These are phyloP conservation scores for Seriola rivoliana DNA, from an alignment of 2,113 vertebrate species.

Conservation along the genomic window DNA sequence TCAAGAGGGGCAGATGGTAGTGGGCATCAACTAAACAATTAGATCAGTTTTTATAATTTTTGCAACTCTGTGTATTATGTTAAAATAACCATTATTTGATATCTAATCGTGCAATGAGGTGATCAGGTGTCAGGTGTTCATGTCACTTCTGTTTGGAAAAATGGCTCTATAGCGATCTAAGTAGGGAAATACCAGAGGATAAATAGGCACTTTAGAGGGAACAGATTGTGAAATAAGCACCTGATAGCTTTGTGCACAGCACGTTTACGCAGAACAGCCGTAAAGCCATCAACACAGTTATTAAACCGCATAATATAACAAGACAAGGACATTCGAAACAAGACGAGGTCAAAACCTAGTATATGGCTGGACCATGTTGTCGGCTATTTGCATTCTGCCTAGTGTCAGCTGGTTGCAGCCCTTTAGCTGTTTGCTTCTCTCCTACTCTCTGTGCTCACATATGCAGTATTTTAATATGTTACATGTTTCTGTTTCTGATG, in stretches of 20 bases:
- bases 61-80: neutral
- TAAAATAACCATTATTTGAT: neutral
- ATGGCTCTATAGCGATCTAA: neutral
- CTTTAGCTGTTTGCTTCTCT: too few species aligned
- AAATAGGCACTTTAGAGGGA: neutral
- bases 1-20: slow-evolving; percentile 7
- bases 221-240: slow-evolving; percentile 10
- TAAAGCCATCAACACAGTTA: neutral
- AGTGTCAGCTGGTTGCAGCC: too few species aligned
- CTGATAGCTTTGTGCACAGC: slow-evolving; percentile 22
- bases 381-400: too few species aligned
- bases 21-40: slow-evolving; percentile 3
- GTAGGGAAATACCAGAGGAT: neutral
- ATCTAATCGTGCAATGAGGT: neutral
- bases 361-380: too few species aligned
- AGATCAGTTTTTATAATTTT: neutral
- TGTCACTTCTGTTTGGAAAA: neutral
- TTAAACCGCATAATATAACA: slow-evolving; percentile 1
- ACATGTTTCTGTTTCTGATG: too few species aligned
- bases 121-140: neutral
- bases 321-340: neutral
- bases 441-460: too few species aligned
- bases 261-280: slow-evolving; percentile 28
- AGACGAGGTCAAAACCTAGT: too few species aligned
- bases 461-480: too few species aligned